A percentile compares a stretch with the other conserved stretches of the same genome.
Evolutionary conservation across 2,888 invertebrate genomes (phyloP).

Genomic region (Eustalomyia histrio): DNA sequence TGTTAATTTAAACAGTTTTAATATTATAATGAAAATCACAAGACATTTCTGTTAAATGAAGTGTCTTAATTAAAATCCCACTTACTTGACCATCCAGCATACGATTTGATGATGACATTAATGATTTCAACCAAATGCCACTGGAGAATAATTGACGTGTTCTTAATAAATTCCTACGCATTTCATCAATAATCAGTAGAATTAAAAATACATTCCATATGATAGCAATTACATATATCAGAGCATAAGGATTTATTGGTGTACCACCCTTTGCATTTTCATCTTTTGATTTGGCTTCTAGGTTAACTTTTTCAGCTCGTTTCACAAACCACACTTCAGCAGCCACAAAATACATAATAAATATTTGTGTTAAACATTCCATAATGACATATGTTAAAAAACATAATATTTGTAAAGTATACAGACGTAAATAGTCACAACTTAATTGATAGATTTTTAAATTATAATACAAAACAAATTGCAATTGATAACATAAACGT

Average conservation of each 20-base stretch:
- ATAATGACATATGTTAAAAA: constrained; percentile 68
- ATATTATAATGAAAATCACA: too few relatives aligned
- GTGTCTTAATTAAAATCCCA: too few relatives aligned
- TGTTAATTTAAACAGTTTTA: too few relatives aligned
- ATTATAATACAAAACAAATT: constrained; percentile 67
- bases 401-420: constrained; percentile 69
- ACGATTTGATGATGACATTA: constrained; percentile 44
- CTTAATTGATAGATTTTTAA: constrained; percentile 66
- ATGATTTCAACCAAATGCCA: constrained; percentile 33
- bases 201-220: constrained; percentile 65
- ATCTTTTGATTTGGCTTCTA: too few relatives aligned
- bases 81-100: constrained; percentile 45
- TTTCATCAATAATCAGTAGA: constrained; percentile 54
- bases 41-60: too few relatives aligned
- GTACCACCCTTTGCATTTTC: too few relatives aligned
- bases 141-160: constrained; percentile 33
- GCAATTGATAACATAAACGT: constrained; percentile 68
- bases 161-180: constrained; percentile 48
- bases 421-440: constrained; percentile 64
- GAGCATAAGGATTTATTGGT: neutral
- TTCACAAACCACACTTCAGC: constrained; percentile 42
- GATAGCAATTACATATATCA: constrained; percentile 49
- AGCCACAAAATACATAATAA: constrained; percentile 71
- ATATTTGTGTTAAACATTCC: constrained; percentile 71
- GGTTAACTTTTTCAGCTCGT: neutral